These are phyloP conservation scores for Molorchus minor DNA, from an alignment of 2,888 invertebrate species.

Conservation along the genomic window DNA sequence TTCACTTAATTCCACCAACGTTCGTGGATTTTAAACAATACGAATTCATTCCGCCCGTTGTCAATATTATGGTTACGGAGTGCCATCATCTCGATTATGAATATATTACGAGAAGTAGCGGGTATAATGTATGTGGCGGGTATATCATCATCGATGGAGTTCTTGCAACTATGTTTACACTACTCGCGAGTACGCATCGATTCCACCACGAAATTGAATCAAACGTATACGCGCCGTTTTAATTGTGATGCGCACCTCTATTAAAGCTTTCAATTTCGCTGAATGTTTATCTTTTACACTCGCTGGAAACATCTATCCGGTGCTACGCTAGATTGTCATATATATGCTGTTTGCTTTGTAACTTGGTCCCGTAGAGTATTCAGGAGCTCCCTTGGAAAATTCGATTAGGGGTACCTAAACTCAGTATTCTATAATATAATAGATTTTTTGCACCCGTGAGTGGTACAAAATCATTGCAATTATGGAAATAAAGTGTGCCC, in stretches of 20 bases:
- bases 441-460: too few relatives aligned
- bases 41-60: conserved; percentile 51
- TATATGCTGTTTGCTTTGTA: conserved; percentile 21
- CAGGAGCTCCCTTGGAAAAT: not conserved
- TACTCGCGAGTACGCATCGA: conserved; percentile 56
- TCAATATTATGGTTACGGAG: conserved; percentile 63
- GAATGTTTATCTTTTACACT: conserved; percentile 57
- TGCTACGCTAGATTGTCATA: conserved; percentile 22
- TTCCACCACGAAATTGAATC: conserved; percentile 60
- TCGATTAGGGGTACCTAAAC: too few relatives aligned
- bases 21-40: conserved; percentile 61
- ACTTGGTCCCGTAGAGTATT: conserved; percentile 9
- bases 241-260: conserved; percentile 60
- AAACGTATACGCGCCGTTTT: conserved; percentile 53
- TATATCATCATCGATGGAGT: conserved; percentile 19
- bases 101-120: conserved; percentile 60
- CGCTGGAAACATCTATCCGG: conserved; percentile 26
- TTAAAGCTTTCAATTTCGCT: conserved; percentile 58
- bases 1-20: conserved; percentile 60
- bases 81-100: conserved; percentile 58
- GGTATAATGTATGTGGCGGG: conserved; percentile 51
- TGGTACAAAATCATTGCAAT: too few relatives aligned
- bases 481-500: too few relatives aligned
- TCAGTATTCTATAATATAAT: too few relatives aligned
- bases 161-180: conserved; percentile 52